Evolutionary conservation across 2,888 invertebrate species (phyloP), one percentile per base, ranked within the genome.

Genomic region (Cantharis nigra): DNA sequence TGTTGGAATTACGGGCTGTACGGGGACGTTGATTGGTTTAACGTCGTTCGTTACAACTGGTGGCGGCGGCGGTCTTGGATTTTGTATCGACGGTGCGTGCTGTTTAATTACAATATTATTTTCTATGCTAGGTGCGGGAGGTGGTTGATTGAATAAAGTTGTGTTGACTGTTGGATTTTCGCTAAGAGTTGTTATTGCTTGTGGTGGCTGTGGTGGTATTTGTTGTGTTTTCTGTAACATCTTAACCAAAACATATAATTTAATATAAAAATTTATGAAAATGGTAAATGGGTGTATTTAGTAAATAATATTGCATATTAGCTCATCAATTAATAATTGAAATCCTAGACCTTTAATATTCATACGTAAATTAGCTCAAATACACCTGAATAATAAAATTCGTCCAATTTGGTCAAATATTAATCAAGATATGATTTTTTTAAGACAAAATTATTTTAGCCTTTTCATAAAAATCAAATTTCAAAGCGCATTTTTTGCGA

Each of bases 1-100:
- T 87, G 72, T 86, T 62, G 86, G 89, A 88, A 78, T 85, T 65
- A 71, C 84, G 70, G 84, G 76, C 49, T 79, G 81, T 69, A 79
- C 73, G 62, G 82, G 81, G 30, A 78, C 65, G 78, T 83, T 84
- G 80, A 83, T 82, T 76, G 83, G 69, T 74, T 83, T 83, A 9
- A 30, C 87, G 81, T 87, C 87, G 82, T 81, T 85, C 75, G 83
- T 83, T 82, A 83, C 74, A 82, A 82, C 76, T 49, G 81, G 75
- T 71, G 82, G 74, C 72, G 82, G 75, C 72, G 82, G 75, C 80
- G 85, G 85, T 82, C 83, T 83, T 79, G 83, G 85, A 79, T 80
- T 80, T 71, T 74, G 69, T 70, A 74, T 63, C 14, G 74, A 30
- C 26, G 69, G 63, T 65, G 77, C 49, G 26, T 75, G 72, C 14